Percentiles rank a stretch among this genome's conserved stretches.
These are phyloP conservation scores for Melipona bicolor DNA, from an alignment of 2,888 invertebrate species.

Conservation along the genomic window DNA sequence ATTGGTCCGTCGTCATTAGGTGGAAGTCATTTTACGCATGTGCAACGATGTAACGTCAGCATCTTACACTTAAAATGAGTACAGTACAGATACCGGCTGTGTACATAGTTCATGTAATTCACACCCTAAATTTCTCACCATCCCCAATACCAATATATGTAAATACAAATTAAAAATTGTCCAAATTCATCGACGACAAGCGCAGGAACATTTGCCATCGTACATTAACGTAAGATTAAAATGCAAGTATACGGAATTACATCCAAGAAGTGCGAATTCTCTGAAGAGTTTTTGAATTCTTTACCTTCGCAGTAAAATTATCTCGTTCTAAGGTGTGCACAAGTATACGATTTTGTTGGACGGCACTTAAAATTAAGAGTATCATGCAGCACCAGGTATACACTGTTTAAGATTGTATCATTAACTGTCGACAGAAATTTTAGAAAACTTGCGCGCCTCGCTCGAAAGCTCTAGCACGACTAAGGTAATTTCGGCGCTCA, in stretches of 20 bases:
- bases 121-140: conserved; percentile 27
- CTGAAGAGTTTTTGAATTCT: background rate
- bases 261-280: background rate
- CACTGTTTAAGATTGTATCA: conserved; percentile 21
- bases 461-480: conserved; percentile 42
- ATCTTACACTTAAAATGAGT: conserved; percentile 21
- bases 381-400: conserved; percentile 31
- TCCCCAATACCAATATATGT: background rate
- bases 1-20: conserved; percentile 49
- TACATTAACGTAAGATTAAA: background rate
- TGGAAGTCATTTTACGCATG: conserved; percentile 56
- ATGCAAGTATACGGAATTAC: background rate
- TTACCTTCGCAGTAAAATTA: conserved; percentile 43
- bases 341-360: conserved; percentile 1
- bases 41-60: conserved; percentile 48
- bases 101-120: background rate
- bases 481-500: conserved; percentile 36
- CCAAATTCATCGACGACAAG: background rate
- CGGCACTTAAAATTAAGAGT: conserved; percentile 39
- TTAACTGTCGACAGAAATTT: conserved; percentile 2
- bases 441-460: conserved; percentile 4
- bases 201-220: background rate
- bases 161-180: background rate
- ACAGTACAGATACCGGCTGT: background rate
- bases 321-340: background rate